Evolutionary conservation across 2,888 invertebrate genomes (phyloP), one percentile per base, ranked within the genome.

Genomic region (Chironomus tentans): DNA sequence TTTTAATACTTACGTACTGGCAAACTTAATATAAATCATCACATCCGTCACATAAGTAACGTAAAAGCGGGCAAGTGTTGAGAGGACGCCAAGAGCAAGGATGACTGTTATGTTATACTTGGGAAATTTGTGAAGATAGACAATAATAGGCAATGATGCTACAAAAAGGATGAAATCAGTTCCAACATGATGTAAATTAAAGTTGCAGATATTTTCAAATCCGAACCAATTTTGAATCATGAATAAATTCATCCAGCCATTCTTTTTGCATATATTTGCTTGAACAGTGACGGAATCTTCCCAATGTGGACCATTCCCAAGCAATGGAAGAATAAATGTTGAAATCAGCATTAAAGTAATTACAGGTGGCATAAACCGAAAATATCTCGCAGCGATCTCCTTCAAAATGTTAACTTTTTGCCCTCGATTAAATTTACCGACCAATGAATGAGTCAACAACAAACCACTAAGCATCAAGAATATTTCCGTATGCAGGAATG

Each of bases 161-260:
- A 87, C 84, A 80, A 90, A 91, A 21, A 91, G 81, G 81, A 91
- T 89, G 0, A 89, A 90, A 79, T 91, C 91, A 77, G 91, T 90
- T 56, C 90, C 90, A 70, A 90, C 80, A 80, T 91, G 91, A 81
- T 91, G 91, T 15, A 61, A 56, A 56, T 74, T 62, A 6, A 48
- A 22, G 15, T 48, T 47, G 21, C 74, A 74, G 89, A 91, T 90
- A 79, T 90, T 87, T 80, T 89, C 87, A 79, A 91, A 91, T 56
- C 90, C 90, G 80, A 88, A 91, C 80, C 90, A 91, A 81, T 91
- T 91, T 80, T 91, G 91, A 76, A 91, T 89, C 79, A 90, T 90
- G 0, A 91, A 81, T 77, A 91, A 83, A 80, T 90, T 91, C 79
- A 88, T 85, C 91, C 90, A 91, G 89, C 90, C 90, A 76, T 88